These are phyloP conservation scores for Myanophis thanlyinensis DNA, from an alignment of 2,113 vertebrate species.

Conservation along the genomic window DNA sequence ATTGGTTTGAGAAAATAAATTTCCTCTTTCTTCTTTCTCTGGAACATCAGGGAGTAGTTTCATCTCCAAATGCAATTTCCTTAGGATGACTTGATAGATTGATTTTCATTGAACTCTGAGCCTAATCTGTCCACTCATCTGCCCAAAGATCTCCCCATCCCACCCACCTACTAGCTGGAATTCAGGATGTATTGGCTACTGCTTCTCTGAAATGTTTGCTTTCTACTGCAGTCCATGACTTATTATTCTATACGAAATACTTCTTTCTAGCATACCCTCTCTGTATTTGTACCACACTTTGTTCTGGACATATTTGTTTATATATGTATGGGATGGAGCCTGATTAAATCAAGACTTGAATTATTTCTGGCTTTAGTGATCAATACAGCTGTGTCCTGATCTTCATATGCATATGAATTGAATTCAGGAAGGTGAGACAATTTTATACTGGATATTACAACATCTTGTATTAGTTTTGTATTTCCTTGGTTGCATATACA, in stretches of 20 bases:
- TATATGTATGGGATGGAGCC: neutral
- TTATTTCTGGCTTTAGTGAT: neutral
- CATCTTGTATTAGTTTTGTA: neutral
- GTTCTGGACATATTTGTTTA: neutral
- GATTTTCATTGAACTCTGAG: neutral
- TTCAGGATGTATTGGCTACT: neutral
- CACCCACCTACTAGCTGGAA: neutral
- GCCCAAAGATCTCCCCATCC: neutral
- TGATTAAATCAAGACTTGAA: neutral
- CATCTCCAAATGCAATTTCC: neutral
- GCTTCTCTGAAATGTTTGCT: neutral
- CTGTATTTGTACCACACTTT: neutral
- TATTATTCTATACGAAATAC: neutral
- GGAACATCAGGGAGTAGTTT: neutral
- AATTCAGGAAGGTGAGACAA: neutral
- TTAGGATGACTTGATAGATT: neutral
- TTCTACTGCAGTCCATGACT: neutral
- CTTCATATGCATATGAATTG: neutral
- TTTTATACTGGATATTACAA: neutral
- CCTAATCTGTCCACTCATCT: too few relatives aligned
- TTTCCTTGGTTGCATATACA: neutral
- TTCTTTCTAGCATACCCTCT: neutral
- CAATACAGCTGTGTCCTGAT: neutral
- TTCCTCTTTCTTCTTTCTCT: neutral
- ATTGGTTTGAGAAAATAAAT: neutral